Evolutionary conservation across 2,113 vertebrate species (phyloP).

Genomic region (Brachypteracias leptosomus): DNA sequence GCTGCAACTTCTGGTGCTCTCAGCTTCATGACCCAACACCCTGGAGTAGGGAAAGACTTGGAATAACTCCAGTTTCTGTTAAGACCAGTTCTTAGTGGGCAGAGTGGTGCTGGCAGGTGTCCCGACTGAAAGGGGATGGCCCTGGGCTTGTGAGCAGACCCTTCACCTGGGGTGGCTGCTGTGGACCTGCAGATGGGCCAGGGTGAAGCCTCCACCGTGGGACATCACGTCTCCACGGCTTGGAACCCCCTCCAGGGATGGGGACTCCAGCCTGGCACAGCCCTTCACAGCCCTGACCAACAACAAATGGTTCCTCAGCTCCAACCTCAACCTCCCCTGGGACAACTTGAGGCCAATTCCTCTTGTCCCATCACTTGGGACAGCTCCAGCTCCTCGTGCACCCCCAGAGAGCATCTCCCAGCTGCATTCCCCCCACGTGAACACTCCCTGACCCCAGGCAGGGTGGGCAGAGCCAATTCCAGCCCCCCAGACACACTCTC

Average conservation of each 20-base stretch:
- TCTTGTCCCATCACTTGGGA: not conserved
- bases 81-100: accelerated
- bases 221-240: too few relatives aligned
- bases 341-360: too few relatives aligned
- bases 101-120: accelerated
- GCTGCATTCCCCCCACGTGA: not conserved
- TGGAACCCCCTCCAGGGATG: too few relatives aligned
- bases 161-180: too few relatives aligned
- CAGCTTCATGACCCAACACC: accelerated
- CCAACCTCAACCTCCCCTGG: too few relatives aligned
- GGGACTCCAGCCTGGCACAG: not conserved
- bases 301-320: too few relatives aligned
- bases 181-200: not conserved
- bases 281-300: too few relatives aligned
- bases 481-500: not conserved
- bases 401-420: not conserved
- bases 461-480: not conserved
- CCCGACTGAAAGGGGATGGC: not conserved
- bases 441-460: not conserved
- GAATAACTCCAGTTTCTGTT: not conserved
- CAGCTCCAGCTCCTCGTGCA: accelerated
- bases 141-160: not conserved
- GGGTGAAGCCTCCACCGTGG: not conserved
- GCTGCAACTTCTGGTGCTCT: not conserved
- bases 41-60: not conserved